Conservation (phyloP, 2,888 invertebrate genomes). For the Herminia tarsipennalis region DNA sequence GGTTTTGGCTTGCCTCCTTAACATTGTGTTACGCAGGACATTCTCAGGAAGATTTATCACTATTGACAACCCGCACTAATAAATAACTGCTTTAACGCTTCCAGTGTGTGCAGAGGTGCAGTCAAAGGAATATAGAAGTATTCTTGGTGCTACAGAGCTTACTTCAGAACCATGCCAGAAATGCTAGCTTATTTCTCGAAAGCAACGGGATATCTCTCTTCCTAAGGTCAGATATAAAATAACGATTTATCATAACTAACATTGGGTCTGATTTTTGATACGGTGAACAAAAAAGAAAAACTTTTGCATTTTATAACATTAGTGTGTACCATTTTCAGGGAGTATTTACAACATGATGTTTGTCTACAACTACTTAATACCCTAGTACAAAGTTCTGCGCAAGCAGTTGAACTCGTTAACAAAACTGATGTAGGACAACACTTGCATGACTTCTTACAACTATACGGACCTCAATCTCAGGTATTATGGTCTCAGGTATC, state of each 20-base stretch:
- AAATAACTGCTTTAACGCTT: constrained; percentile 12
- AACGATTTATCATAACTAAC: no score
- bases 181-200: constrained; percentile 61
- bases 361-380: constrained; percentile 66
- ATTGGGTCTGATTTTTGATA: no score
- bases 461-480: constrained; percentile 56
- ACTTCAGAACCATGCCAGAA: constrained; percentile 57
- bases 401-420: constrained; percentile 31
- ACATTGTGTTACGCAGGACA: no score
- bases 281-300: no score
- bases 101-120: constrained; percentile 66
- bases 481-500: constrained; percentile 44
- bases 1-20: no score
- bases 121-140: constrained; percentile 53
- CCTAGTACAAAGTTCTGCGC: constrained; percentile 51
- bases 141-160: constrained; percentile 66
- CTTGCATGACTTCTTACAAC: constrained; percentile 49
- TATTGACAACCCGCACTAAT: no score
- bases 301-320: no score
- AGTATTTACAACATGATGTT: constrained; percentile 53
- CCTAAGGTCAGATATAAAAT: constrained; percentile 67
- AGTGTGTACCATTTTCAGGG: constrained; percentile 42
- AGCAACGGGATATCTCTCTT: constrained; percentile 66
- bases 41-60: no score
- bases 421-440: constrained; percentile 43